Evolutionary conservation across 2,113 vertebrate genomes (phyloP).

Genomic region (Pachycephala philippinensis): DNA sequence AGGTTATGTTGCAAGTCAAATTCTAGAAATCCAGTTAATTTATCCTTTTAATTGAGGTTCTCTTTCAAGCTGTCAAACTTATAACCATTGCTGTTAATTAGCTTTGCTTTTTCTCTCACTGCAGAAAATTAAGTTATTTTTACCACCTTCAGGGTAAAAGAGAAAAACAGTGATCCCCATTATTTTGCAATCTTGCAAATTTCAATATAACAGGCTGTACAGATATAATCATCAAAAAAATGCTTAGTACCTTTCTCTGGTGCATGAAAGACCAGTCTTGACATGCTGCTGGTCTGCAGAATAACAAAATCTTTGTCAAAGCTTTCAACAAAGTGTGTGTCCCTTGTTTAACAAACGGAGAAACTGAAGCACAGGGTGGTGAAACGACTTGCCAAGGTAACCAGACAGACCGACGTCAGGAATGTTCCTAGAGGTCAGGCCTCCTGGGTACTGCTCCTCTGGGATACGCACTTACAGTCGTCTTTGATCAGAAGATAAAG

Average conservation of each 20-base stretch:
- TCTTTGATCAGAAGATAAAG: background rate
- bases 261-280: background rate
- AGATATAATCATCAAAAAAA: background rate
- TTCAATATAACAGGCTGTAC: background rate
- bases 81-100: background rate
- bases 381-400: background rate
- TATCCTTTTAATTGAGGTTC: slow-evolving; percentile 6
- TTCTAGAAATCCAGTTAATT: background rate
- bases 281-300: background rate
- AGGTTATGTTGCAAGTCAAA: background rate
- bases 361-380: background rate
- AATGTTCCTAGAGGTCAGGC: background rate
- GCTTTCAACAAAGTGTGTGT: background rate
- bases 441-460: background rate
- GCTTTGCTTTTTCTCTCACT: background rate
- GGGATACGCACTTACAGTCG: fast-evolving
- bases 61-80: slow-evolving; percentile 24
- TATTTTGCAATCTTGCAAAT: background rate
- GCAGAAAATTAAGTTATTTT: background rate
- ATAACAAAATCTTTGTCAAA: background rate
- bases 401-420: fast-evolving
- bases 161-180: background rate
- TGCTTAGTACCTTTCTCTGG: background rate
- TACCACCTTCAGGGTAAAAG: background rate
- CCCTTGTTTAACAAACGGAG: background rate